Evolutionary conservation across 2,797 vertebrate species (phyloP).

Genomic region (Gallinago solitaria): DNA sequence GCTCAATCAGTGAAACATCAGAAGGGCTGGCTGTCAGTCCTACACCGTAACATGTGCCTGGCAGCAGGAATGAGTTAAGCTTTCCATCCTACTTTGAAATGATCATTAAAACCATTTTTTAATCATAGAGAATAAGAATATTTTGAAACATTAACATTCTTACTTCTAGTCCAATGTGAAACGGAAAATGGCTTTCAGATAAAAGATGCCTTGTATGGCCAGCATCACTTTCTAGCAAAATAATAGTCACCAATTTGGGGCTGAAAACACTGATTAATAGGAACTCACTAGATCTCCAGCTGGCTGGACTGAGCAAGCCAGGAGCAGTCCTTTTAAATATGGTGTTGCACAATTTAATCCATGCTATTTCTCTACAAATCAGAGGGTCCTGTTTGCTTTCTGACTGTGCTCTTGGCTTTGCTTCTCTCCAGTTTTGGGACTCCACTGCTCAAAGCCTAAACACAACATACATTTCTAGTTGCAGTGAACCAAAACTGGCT

Average conservation of each 20-base stretch:
- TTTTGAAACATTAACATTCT: background rate
- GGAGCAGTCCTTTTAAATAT: background rate
- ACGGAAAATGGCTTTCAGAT: background rate
- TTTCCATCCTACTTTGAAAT: background rate
- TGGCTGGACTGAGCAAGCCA: background rate
- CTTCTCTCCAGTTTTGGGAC: background rate
- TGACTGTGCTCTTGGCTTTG: conserved; percentile 38
- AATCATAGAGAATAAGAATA: background rate
- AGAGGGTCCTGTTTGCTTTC: conserved; percentile 38
- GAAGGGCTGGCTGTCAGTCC: background rate
- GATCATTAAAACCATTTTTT: background rate
- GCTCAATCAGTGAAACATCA: background rate
- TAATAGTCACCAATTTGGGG: background rate
- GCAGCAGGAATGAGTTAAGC: background rate
- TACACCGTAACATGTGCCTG: background rate
- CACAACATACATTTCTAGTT: conserved; percentile 21
- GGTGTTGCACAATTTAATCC: background rate
- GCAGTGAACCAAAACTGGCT: conserved; percentile 40
- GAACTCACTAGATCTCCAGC: background rate
- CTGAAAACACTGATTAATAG: background rate
- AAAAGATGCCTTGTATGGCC: background rate
- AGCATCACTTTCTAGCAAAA: background rate
- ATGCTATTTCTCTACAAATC: background rate
- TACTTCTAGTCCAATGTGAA: background rate
- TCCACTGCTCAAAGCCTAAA: conserved; percentile 47